These are phyloP conservation scores for Agrotis segetum DNA, from an alignment of 2,888 invertebrate genomes.

Conservation along the genomic window DNA sequence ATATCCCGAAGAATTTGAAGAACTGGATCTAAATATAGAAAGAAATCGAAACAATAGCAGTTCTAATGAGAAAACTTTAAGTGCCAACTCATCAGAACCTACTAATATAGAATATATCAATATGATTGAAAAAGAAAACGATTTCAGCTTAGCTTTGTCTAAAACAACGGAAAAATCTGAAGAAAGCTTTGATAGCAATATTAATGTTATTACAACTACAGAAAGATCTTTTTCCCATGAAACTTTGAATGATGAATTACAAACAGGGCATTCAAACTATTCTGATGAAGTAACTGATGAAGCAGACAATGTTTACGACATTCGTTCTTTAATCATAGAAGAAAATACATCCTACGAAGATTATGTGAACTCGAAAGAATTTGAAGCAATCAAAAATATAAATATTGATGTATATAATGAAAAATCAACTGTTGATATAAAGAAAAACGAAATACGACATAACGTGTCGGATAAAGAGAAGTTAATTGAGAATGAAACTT, in stretches of 20 bases:
- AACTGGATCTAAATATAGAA: not conserved
- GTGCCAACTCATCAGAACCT: not conserved
- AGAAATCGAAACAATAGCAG: not conserved
- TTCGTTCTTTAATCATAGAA: not conserved
- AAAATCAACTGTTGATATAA: not conserved
- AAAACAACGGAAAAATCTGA: slow-evolving; percentile 1
- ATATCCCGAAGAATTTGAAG: not conserved
- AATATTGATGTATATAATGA: not conserved
- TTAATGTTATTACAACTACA: slow-evolving; percentile 5
- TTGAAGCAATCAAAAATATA: not conserved
- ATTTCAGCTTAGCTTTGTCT: not conserved
- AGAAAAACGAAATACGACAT: not conserved
- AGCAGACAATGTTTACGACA: not conserved
- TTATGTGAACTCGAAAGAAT: slow-evolving; percentile 18
- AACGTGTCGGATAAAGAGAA: not conserved
- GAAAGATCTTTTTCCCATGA: not conserved
- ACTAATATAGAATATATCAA: not conserved
- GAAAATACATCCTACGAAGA: slow-evolving; percentile 11
- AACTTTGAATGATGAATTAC: not conserved
- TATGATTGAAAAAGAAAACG: slow-evolving; percentile 4
- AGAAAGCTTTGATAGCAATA: not conserved
- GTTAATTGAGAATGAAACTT: not conserved
- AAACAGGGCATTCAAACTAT: not conserved
- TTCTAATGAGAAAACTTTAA: not conserved
- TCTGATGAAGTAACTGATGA: not conserved